These are phyloP conservation scores for Lithophane semibrunnea DNA, from an alignment of 2,888 invertebrate genomes.

Conservation along the genomic window DNA sequence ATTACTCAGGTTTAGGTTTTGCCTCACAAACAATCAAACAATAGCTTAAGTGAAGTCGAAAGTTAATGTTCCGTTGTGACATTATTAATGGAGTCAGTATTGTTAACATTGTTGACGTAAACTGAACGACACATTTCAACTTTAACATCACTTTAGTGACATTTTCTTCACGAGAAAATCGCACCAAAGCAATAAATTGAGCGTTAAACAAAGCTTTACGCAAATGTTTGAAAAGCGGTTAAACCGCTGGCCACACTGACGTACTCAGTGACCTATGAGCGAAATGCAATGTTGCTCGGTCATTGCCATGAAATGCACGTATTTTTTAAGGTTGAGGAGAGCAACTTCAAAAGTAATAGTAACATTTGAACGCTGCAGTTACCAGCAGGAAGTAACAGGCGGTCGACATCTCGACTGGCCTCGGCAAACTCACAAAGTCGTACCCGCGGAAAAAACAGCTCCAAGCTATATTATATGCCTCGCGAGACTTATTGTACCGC, in stretches of 20 bases:
- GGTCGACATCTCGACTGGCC: conserved; percentile 71
- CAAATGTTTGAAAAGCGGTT: conserved; percentile 20
- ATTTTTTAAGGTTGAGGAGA: conserved; percentile 51
- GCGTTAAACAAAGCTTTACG: conserved; percentile 18
- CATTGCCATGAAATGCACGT: conserved; percentile 42
- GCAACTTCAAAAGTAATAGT: conserved; percentile 35
- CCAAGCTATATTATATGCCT: conserved; percentile 58
- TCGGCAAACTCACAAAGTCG: conserved; percentile 64
- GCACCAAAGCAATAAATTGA: conserved; percentile 3
- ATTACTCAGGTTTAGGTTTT: conserved; percentile 49
- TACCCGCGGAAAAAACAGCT: conserved; percentile 75
- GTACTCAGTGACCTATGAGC: conserved; percentile 43
- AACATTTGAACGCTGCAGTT: conserved; percentile 51
- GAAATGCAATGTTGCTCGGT: conserved; percentile 35
- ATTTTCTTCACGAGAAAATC: conserved; percentile 2
- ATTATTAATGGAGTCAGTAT: conserved; percentile 60
- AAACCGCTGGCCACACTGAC: not conserved
- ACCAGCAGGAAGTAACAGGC: conserved; percentile 76
- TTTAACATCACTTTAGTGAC: not conserved
- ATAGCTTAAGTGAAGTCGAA: conserved; percentile 65
- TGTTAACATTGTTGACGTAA: conserved; percentile 60
- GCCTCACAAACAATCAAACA: conserved; percentile 59
- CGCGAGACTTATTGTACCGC: conserved; percentile 74
- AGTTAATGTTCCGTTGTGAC: conserved; percentile 65
- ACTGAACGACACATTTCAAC: conserved; percentile 14